These are phyloP conservation scores for Deroplatys truncata DNA, from an alignment of 2,888 invertebrate genomes.

Conservation along the genomic window DNA sequence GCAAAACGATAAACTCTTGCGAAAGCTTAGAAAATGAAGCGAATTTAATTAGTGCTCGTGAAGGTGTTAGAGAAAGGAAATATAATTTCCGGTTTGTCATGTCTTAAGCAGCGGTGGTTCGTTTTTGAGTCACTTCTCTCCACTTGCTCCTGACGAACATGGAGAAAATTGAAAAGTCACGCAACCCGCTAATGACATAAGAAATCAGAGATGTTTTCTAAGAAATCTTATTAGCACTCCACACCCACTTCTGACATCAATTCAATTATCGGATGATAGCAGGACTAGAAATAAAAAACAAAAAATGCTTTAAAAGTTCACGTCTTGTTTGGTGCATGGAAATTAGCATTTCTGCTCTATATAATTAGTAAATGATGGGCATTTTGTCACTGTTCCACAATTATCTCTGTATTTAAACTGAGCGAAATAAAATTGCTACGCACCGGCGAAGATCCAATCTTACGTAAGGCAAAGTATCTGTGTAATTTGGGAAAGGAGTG, in stretches of 20 bases:
- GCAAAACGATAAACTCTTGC: background rate
- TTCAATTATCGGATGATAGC: background rate
- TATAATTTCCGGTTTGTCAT: background rate
- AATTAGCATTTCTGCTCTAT: no score
- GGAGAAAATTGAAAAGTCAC: background rate
- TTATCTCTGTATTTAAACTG: no score
- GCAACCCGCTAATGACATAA: background rate
- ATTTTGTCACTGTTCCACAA: no score
- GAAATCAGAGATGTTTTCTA: background rate
- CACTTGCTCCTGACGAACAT: background rate
- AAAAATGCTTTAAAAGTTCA: background rate
- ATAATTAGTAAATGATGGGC: no score
- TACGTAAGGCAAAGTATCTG: no score
- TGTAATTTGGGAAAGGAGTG: no score
- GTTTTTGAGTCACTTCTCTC: background rate
- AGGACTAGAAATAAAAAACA: background rate
- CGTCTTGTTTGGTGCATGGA: background rate
- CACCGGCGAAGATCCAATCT: no score
- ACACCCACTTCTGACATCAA: background rate
- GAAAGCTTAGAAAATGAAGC: background rate
- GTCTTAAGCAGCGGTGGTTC: background rate
- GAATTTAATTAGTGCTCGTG: background rate
- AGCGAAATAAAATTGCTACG: no score
- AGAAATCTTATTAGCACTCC: background rate
- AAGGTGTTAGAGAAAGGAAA: background rate